A percentile compares a stretch with the other conserved stretches of the same genome.
phyloP scores from a whole-genome alignment of 2,113 vertebrate species.

The Scartelaos histophorus region DNA sequence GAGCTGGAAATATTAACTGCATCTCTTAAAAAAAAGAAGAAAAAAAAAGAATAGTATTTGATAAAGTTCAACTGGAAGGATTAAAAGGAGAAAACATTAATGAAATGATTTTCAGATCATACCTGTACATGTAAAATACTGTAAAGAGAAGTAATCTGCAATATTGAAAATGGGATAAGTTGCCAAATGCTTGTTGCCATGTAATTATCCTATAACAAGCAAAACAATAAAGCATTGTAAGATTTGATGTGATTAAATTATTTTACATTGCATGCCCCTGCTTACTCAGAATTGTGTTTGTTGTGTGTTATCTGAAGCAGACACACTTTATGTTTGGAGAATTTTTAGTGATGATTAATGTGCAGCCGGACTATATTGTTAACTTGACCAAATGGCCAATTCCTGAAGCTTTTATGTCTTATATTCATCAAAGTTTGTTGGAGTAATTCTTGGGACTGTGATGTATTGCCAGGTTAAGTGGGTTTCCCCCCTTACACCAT shows the following conservation, averaged over 20 bases:
- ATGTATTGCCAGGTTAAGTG: conserved; percentile 72
- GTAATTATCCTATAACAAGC: background rate
- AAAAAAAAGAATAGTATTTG: background rate
- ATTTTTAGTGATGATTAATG: background rate
- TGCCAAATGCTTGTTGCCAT: background rate
- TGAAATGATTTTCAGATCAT: background rate
- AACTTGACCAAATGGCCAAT: conserved; percentile 52
- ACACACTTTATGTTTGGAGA: background rate
- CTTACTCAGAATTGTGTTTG: background rate
- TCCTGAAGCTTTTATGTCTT: conserved; percentile 66
- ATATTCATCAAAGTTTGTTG: conserved; percentile 69
- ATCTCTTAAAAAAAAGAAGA: background rate
- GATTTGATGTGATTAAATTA: background rate
- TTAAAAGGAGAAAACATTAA: background rate
- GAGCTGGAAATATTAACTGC: too few relatives aligned
- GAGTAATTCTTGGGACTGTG: conserved; percentile 51
- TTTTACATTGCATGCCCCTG: background rate
- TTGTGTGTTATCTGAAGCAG: background rate
- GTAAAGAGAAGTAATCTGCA: background rate
- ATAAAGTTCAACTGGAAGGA: background rate
- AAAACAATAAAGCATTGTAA: background rate
- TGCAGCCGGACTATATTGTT: conserved; percentile 17
- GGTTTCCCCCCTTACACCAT: conserved; percentile 62
- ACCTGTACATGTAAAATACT: too few relatives aligned
- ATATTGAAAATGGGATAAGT: background rate